Evolutionary conservation across 1,140 invertebrate species (phyloP).

Genomic region (Calycopis cecrops): DNA sequence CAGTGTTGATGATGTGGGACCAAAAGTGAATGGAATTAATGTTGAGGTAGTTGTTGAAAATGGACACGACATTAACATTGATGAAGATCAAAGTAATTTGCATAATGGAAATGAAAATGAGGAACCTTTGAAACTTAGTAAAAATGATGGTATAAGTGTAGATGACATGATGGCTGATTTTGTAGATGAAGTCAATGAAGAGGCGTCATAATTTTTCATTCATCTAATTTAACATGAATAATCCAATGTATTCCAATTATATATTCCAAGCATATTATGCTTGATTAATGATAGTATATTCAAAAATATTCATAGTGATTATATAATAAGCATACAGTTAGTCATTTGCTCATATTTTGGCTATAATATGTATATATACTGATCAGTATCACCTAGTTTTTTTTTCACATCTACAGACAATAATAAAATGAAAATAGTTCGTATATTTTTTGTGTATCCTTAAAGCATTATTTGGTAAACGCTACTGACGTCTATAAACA

Average conservation of each 20-base stretch:
- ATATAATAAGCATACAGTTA: not conserved
- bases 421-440: no score
- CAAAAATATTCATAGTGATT: not conserved
- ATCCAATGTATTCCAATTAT: not conserved
- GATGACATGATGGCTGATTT: constrained; percentile 69
- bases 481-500: no score
- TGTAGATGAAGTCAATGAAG: constrained; percentile 62
- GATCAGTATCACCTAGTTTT: no score
- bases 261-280: not conserved
- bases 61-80: constrained; percentile 7
- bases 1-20: constrained; percentile 20
- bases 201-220: constrained; percentile 11
- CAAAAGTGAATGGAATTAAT: constrained; percentile 38
- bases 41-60: constrained; percentile 26
- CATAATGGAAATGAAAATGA: constrained; percentile 14
- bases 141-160: constrained; percentile 39
- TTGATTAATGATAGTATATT: not conserved
- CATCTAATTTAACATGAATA: no score
- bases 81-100: not conserved
- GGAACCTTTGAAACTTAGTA: constrained; percentile 16
- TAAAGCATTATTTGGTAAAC: no score
- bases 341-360: not conserved
- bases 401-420: no score
- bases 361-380: no score
- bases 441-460: no score